A percentile compares a stretch with the other conserved stretches of the same genome.
phyloP scores from a whole-genome alignment of 2,888 invertebrate genomes.

The Spisula subtruncata region DNA sequence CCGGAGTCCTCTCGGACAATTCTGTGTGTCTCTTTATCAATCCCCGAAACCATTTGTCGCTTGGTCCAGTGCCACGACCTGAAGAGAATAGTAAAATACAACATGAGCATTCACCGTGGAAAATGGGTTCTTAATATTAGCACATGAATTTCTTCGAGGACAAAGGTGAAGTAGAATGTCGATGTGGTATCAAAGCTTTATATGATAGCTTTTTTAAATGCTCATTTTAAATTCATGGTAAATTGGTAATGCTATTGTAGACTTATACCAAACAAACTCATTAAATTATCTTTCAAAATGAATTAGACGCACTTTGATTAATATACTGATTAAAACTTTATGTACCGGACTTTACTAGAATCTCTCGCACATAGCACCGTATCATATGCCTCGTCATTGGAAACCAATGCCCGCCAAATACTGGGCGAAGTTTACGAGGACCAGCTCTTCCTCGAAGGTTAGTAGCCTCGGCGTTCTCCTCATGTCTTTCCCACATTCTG shows the following conservation, averaged over 20 bases:
- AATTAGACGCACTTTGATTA: neutral
- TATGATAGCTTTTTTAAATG: neutral
- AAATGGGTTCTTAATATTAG: too few relatives aligned
- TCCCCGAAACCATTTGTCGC: constrained; percentile 31
- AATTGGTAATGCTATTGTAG: neutral
- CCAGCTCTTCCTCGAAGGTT: constrained; percentile 6
- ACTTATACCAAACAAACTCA: neutral
- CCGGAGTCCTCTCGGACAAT: constrained; percentile 18
- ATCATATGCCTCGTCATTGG: constrained; percentile 24
- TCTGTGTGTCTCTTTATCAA: constrained; percentile 15
- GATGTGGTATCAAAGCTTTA: neutral
- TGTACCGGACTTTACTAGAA: neutral
- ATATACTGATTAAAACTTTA: too few relatives aligned
- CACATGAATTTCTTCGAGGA: too few relatives aligned
- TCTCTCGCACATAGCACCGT: constrained; percentile 29
- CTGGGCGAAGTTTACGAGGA: neutral
- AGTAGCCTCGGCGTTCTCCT: neutral
- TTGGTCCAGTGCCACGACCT: constrained; percentile 28
- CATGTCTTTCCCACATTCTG: neutral
- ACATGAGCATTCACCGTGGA: too few relatives aligned
- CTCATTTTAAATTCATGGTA: neutral
- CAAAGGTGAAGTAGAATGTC: too few relatives aligned
- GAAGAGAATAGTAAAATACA: neutral
- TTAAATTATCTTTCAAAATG: neutral
- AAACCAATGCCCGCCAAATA: constrained; percentile 19